Conservation (phyloP, 2,888 invertebrate species). For the Sisyra nigra region DNA sequence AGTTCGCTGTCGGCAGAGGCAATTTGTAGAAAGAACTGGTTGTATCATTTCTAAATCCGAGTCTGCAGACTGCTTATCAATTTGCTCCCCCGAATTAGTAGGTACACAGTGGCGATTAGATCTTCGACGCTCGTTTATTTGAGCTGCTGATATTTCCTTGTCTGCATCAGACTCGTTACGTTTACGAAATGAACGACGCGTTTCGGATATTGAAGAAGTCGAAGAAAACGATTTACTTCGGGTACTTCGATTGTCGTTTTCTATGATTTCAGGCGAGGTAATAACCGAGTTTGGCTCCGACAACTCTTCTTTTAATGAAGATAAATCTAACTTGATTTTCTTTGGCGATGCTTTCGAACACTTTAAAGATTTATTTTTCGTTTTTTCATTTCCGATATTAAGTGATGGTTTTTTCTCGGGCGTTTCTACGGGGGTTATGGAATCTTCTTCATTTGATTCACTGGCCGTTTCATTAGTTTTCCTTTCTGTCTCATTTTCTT, state of each 20-base stretch:
- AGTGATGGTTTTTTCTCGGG: constrained; percentile 24
- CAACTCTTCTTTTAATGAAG: too few relatives aligned
- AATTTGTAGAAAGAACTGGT: constrained; percentile 18
- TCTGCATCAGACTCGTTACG: constrained; percentile 2
- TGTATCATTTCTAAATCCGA: constrained; percentile 11
- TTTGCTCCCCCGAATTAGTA: constrained; percentile 16
- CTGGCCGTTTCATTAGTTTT: constrained; percentile 14
- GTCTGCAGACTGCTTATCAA: constrained; percentile 15
- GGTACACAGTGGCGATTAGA: constrained; percentile 3
- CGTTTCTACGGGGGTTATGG: constrained; percentile 22
- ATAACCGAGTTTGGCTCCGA: too few relatives aligned
- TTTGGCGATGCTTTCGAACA: too few relatives aligned
- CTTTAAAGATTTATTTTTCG: too few relatives aligned
- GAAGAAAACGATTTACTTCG: not conserved
- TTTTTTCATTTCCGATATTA: too few relatives aligned
- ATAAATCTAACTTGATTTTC: too few relatives aligned
- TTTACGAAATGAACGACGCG: not conserved
- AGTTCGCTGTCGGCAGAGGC: constrained; percentile 21
- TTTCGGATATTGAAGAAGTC: not conserved
- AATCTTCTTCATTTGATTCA: constrained; percentile 19
- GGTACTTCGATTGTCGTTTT: not conserved
- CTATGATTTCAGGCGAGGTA: constrained; percentile 14
- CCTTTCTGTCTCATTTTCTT: constrained; percentile 11
- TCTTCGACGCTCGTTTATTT: not conserved
- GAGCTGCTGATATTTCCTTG: not conserved